Evolutionary conservation across 2,797 vertebrate genomes (phyloP).

Genomic region (Poeciliopsis infans): DNA sequence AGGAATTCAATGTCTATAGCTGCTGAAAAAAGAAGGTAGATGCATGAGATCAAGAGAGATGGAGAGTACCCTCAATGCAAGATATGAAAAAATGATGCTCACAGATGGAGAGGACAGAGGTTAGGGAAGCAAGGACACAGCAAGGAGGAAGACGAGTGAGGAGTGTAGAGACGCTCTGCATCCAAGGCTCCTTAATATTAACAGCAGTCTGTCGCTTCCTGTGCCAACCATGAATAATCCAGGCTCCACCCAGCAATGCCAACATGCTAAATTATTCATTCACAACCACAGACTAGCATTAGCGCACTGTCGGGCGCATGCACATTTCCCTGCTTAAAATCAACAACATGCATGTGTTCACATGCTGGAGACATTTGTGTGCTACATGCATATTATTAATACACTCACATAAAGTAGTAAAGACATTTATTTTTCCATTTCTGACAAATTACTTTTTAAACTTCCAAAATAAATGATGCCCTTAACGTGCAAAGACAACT

Average conservation of each 20-base stretch:
- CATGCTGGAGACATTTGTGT: conserved; percentile 5
- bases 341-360: not conserved
- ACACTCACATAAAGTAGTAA: not conserved
- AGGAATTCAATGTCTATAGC: conserved; percentile 1
- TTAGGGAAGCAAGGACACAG: conserved; percentile 28
- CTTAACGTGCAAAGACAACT: not conserved
- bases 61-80: not conserved
- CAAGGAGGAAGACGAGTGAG: conserved; percentile 11
- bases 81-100: conserved; percentile 10
- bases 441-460: conserved; percentile 2
- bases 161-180: not conserved
- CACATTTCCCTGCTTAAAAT: conserved; percentile 19
- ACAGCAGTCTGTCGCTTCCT: conserved; percentile 57
- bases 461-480: not conserved
- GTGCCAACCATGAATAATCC: conserved; percentile 73
- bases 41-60: not conserved
- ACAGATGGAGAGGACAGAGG: conserved; percentile 52
- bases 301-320: conserved; percentile 45
- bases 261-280: conserved; percentile 73
- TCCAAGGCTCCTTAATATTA: conserved; percentile 57
- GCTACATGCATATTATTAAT: conserved; percentile 22
- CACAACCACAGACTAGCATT: conserved; percentile 67
- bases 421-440: conserved; percentile 6
- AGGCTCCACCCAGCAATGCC: conserved; percentile 61
- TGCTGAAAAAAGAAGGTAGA: conserved; percentile 6